Conservation (phyloP, 2,888 invertebrate species). For the Heliconius ethilla region DNA sequence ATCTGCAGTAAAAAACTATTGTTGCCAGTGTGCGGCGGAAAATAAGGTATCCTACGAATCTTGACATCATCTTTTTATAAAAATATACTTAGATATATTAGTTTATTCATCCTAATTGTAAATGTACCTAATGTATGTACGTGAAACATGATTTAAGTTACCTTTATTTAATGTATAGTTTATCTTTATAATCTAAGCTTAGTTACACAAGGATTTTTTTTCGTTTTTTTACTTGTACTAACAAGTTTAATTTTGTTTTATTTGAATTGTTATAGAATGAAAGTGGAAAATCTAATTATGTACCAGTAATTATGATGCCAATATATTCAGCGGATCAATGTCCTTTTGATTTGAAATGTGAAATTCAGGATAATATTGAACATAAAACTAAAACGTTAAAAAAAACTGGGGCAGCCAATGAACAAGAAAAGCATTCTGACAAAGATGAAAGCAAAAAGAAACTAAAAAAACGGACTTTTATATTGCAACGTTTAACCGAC, state of each 20-base stretch:
- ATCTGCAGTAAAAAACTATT: slow-evolving; percentile 69
- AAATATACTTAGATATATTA: not conserved
- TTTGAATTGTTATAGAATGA: slow-evolving; percentile 49
- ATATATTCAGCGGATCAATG: slow-evolving; percentile 67
- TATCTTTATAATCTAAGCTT: too few species aligned
- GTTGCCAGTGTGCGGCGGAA: slow-evolving; percentile 65
- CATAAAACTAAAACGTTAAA: slow-evolving; percentile 53
- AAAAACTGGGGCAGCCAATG: slow-evolving; percentile 46
- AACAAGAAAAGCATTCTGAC: slow-evolving; percentile 48
- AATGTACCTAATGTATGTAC: too few species aligned
- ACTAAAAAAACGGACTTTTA: slow-evolving; percentile 64
- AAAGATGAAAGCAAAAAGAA: slow-evolving; percentile 61
- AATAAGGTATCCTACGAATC: slow-evolving; percentile 51
- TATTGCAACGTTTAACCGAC: slow-evolving; percentile 68
- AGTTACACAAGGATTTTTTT: too few species aligned
- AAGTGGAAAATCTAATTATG: slow-evolving; percentile 58
- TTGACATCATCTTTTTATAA: not conserved
- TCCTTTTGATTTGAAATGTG: slow-evolving; percentile 71
- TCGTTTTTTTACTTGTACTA: not conserved
- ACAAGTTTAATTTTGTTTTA: not conserved
- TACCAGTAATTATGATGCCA: slow-evolving; percentile 76
- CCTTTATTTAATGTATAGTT: too few species aligned
- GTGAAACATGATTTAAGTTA: too few species aligned
- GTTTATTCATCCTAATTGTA: not conserved
- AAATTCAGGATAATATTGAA: slow-evolving; percentile 61